Evolutionary conservation across 2,888 invertebrate genomes (phyloP).

Genomic region (Megaustenia siamemsis): DNA sequence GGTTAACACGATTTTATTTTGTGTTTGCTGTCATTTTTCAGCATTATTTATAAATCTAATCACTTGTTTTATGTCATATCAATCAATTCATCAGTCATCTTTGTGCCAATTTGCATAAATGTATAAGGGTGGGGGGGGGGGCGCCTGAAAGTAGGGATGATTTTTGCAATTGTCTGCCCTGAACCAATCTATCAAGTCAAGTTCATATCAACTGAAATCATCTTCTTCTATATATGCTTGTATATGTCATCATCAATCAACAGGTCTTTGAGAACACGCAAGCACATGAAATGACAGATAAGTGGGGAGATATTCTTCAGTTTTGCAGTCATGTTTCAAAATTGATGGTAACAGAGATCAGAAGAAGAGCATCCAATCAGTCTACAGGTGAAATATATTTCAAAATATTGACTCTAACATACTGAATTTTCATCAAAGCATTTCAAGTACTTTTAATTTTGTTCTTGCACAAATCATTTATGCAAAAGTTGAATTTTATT

Average conservation of each 20-base stretch:
- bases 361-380: constrained; percentile 96
- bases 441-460: background rate
- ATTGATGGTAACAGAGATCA: constrained; percentile 97
- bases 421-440: background rate
- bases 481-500: background rate
- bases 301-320: constrained; percentile 96
- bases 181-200: too few species aligned
- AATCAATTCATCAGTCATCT: too few species aligned
- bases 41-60: too few species aligned
- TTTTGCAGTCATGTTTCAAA: constrained; percentile 96
- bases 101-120: too few species aligned
- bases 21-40: too few species aligned
- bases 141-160: too few species aligned
- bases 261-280: constrained; percentile 96
- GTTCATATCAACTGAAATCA: too few species aligned
- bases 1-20: too few species aligned
- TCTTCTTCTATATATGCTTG: too few species aligned
- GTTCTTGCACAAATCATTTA: background rate
- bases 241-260: background rate
- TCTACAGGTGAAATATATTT: constrained; percentile 81
- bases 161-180: too few species aligned
- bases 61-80: too few species aligned
- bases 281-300: constrained; percentile 96
- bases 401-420: background rate
- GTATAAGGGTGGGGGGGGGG: too few species aligned